Evolutionary conservation across 2,888 invertebrate species (phyloP), one percentile per base, ranked within the genome.

Genomic region (Acanthosoma haemorrhoidale): DNA sequence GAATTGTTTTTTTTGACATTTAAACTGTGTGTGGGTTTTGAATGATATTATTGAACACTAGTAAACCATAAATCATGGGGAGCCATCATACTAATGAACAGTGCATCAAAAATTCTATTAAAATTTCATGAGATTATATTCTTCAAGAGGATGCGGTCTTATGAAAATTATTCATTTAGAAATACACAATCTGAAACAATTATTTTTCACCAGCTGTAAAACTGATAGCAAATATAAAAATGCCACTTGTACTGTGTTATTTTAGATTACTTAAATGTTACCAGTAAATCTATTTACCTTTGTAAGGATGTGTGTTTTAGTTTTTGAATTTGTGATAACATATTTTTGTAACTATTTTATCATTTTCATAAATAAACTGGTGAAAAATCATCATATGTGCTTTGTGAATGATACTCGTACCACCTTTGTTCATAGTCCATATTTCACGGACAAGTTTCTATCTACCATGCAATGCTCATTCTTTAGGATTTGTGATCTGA

Each of bases 191-290:
- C 25, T 36, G 29, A 38, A 60, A 60, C 31, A 60, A 60, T 13
- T 64, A 39, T 34, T 64, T 64, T 64, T 64, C 64, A 64, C 64
- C 64, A 64, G 64, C n/a, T n/a, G n/a, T 64, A n/a, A 21, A 34
- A 16, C 25, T 29, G 18, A 13, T 16, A 61, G 61, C 9, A 11
- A 39, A 11, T 18, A 21, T 64, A 29, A 21, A 15, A 25, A 29
- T n/a, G n/a, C n/a, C 16, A 29, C 29, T 31, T 25, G 2, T 39
- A 25, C 29, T 63, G 11, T 38, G 4, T 36, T 36, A 38, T 21
- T 38, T 29, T 64, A 64, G 64, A 18, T 41, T 64, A 64, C 39
- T 29, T 39, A 31, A 15, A 9, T 39, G 64, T 64, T 64, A 64
- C 64, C 64, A 64, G 16, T 64, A 41, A 41, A 41, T 39, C 39